phyloP scores from a whole-genome alignment of 2,888 invertebrate genomes.

The Euzetes globulus region DNA sequence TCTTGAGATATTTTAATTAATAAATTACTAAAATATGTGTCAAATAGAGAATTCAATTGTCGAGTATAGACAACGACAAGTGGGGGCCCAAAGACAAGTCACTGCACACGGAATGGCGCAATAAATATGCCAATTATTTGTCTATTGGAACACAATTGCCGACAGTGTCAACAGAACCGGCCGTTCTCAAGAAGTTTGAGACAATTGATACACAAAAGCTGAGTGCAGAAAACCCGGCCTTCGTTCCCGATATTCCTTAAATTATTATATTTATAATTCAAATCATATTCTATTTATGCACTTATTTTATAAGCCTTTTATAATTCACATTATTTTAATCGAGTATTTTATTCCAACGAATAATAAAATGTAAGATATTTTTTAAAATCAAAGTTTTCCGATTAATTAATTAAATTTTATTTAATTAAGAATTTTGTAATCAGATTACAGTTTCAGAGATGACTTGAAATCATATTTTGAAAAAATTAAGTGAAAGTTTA shows the following conservation, averaged over 20 bases:
- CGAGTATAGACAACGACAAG: slow-evolving; percentile 2
- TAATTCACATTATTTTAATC: background rate
- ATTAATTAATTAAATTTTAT: too few relatives aligned
- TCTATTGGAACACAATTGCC: background rate
- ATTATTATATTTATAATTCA: background rate
- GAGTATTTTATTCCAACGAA: background rate
- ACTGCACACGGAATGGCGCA: slow-evolving; percentile 27
- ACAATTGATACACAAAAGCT: background rate
- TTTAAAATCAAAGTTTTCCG: too few relatives aligned
- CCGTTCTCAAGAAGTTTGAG: slow-evolving; percentile 14
- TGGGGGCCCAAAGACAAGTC: slow-evolving; percentile 38
- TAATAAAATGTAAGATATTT: too few relatives aligned
- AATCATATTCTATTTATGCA: background rate
- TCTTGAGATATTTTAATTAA: background rate
- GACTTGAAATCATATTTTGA: too few relatives aligned
- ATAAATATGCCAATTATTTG: background rate
- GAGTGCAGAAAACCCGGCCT: slow-evolving; percentile 8
- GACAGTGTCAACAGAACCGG: slow-evolving; percentile 5
- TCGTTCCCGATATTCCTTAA: slow-evolving; percentile 14
- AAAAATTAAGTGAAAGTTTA: too few relatives aligned
- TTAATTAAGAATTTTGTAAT: too few relatives aligned
- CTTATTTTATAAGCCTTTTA: background rate
- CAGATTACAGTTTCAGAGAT: too few relatives aligned
- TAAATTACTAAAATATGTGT: background rate
- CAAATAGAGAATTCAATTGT: slow-evolving; percentile 8